These are phyloP conservation scores for Cyphomyrus discorhynchus DNA, from an alignment of 2,113 vertebrate genomes.

Conservation along the genomic window DNA sequence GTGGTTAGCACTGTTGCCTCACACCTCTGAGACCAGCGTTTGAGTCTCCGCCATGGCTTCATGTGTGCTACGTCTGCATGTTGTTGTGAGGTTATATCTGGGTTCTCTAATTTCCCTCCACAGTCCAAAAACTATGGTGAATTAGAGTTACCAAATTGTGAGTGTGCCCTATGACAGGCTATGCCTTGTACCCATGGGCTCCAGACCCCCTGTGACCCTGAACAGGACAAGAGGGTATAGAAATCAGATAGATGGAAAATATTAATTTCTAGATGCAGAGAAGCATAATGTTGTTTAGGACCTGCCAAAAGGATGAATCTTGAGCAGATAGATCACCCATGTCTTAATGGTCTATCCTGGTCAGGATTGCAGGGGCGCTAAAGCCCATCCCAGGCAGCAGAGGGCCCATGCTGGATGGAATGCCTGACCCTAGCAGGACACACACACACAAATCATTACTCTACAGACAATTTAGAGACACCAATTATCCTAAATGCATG, in stretches of 20 bases:
- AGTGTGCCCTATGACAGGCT: background rate
- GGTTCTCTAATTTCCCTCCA: background rate
- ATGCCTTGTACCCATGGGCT: background rate
- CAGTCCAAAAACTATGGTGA: background rate
- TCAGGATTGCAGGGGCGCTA: background rate
- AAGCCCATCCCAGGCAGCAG: background rate
- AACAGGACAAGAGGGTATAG: background rate
- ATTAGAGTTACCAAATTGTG: background rate
- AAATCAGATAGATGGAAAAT: background rate
- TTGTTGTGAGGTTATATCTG: too few relatives aligned
- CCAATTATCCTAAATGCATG: background rate
- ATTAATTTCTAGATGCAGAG: background rate
- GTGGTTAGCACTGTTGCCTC: too few relatives aligned
- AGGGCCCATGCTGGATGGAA: background rate
- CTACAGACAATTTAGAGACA: background rate
- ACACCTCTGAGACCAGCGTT: too few relatives aligned
- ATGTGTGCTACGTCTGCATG: too few relatives aligned
- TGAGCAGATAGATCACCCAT: background rate
- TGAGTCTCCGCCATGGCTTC: background rate
- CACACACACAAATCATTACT: background rate
- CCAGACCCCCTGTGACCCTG: background rate
- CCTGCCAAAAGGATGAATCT: background rate
- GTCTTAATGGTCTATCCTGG: background rate
- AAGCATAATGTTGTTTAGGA: background rate
- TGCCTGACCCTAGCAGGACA: background rate